These are phyloP conservation scores for Amphipyra berbera DNA, from an alignment of 2,888 invertebrate genomes.

Conservation along the genomic window DNA sequence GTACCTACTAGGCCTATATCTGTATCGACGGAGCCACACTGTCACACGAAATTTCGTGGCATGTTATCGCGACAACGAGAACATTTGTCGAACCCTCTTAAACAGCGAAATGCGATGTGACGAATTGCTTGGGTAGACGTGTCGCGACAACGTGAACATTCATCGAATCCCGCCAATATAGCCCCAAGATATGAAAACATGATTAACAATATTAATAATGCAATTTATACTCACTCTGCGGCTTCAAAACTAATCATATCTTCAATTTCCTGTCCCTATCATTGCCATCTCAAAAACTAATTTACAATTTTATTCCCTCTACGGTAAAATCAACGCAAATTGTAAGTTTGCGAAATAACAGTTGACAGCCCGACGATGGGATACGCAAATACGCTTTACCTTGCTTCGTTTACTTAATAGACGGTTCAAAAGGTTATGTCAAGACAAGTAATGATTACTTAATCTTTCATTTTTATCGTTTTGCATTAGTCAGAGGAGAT, in stretches of 20 bases:
- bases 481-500: constrained; percentile 28
- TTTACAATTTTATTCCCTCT: constrained; percentile 32
- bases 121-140: no score
- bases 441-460: constrained; percentile 43
- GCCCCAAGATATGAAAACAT: constrained; percentile 1
- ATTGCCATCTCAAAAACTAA: constrained; percentile 28
- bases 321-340: constrained; percentile 31
- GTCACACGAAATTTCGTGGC: no score
- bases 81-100: no score
- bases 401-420: constrained; percentile 41
- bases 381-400: constrained; percentile 55
- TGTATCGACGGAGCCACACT: no score
- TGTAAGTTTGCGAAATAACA: constrained; percentile 44
- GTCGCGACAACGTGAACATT: no score
- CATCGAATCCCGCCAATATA: no score
- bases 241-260: constrained; percentile 20
- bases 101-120: no score
- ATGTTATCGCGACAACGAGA: no score
- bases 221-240: constrained; percentile 1
- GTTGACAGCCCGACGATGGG: constrained; percentile 57
- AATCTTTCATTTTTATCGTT: constrained; percentile 38
- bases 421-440: constrained; percentile 63
- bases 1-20: no score
- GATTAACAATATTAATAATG: constrained; percentile 10
- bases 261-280: constrained; percentile 25